phyloP scores from a whole-genome alignment of 2,888 invertebrate species.

The Epistrophella euchroma region DNA sequence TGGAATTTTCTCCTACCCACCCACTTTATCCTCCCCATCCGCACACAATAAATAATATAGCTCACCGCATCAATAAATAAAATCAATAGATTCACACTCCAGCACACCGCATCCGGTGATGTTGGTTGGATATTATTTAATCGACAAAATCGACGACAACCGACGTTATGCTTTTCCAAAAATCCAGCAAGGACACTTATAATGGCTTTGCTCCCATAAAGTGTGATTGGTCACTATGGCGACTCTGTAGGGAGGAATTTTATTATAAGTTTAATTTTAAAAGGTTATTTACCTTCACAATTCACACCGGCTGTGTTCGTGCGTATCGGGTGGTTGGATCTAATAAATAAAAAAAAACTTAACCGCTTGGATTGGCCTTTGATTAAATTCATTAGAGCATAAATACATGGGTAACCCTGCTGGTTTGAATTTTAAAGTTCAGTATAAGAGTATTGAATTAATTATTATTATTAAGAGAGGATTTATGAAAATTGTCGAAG shows the following conservation, averaged over 20 bases:
- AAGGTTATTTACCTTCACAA: conserved; percentile 28
- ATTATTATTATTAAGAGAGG: neutral
- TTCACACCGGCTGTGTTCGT: conserved; percentile 5
- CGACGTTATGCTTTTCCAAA: conserved; percentile 16
- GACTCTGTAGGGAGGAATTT: neutral
- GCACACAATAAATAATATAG: conserved; percentile 8
- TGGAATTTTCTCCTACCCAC: neutral
- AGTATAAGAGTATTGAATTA: neutral
- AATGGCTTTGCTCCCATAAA: conserved; percentile 7
- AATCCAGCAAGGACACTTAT: conserved; percentile 21
- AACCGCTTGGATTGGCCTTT: conserved; percentile 42
- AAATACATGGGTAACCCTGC: conserved; percentile 25
- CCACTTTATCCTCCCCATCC: neutral
- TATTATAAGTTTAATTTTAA: conserved; percentile 45
- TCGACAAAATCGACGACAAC: conserved; percentile 21
- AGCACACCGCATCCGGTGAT: neutral
- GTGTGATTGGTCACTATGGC: conserved; percentile 14
- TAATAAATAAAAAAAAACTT: conserved; percentile 15
- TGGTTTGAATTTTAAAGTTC: neutral
- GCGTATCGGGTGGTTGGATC: conserved; percentile 27
- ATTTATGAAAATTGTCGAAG: neutral
- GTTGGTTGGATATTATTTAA: conserved; percentile 41
- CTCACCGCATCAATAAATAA: conserved; percentile 44
- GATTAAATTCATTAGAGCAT: conserved; percentile 26
- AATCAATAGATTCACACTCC: conserved; percentile 61